Base-by-base conservation (phyloP, 2,888 invertebrate species). In the Melieria picta region DNA sequence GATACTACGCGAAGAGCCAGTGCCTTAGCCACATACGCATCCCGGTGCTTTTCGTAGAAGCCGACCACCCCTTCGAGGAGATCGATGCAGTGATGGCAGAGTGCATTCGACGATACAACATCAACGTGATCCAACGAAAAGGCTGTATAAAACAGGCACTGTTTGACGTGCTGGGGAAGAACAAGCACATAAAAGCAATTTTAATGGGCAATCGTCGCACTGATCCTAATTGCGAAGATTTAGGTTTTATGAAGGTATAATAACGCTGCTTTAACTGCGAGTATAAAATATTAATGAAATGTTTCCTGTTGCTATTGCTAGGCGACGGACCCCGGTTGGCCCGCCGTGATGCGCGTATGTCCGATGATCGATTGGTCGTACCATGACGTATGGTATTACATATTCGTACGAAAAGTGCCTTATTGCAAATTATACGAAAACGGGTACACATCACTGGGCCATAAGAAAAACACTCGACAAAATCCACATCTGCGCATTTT, bases 301-400 rank as follows among this genome's bases (percentile, higher is more conserved):
- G 47, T 47, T 52, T 7, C 1, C 5, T 16, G 30, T n/a, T 13
- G 4, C 7, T 10, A 61, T 16, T 63, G 5, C 16, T 83, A 94
- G 91, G 90, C 90, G 86, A 98, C 98, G 1, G 99, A 99, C 86
- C 81, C 89, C 0, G 93, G 90, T 76, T 99, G 99, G 99, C 98
- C 99, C 0, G 90, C 91, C 79, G 88, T 97, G 76, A 91, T 97
- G 89, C 89, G 99, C 62, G 92, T 98, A 5, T 95, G 91, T 81
- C 98, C 98, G 0, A 87, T 99, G 13, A 88, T 99, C n/a, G 91
- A 96, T 80, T 99, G 98, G 98, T 90, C 90, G 9, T 98, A 97
- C 84, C 90, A 90, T 45, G 93, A 98, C 82, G 91, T 99, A 73
- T 99, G 99, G 99, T 89, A 91, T 70, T 97, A 97, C 82, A 89